A percentile compares a stretch with the other conserved stretches of the same genome.
Conservation (phyloP, 2,888 invertebrate genomes). For the Urechis unicinctus region DNA sequence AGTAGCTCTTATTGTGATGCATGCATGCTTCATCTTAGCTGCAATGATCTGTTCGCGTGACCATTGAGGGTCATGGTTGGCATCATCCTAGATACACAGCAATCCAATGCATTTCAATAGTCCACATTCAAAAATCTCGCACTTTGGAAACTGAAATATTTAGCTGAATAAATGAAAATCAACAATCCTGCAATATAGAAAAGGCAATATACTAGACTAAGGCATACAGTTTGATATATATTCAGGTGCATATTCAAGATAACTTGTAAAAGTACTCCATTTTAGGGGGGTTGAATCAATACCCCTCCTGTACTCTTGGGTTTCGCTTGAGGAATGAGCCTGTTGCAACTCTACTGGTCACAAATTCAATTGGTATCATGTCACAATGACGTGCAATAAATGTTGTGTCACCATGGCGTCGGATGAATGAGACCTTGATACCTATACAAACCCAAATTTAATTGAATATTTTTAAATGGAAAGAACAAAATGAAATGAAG, state of each 20-base stretch:
- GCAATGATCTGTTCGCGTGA: slow-evolving; percentile 87
- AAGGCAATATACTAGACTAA: too few relatives aligned
- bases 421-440: slow-evolving; percentile 79
- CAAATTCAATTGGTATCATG: slow-evolving; percentile 99
- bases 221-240: too few relatives aligned
- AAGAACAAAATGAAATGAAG: slow-evolving; percentile 52
- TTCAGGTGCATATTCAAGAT: too few relatives aligned
- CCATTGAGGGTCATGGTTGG: slow-evolving; percentile 99
- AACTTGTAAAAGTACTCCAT: slow-evolving; percentile 96
- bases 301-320: slow-evolving; percentile 82
- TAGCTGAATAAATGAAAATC: too few relatives aligned
- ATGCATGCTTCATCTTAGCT: slow-evolving; percentile 73
- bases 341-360: slow-evolving; percentile 82
- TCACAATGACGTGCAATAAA: slow-evolving; percentile 85
- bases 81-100: too few relatives aligned
- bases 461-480: background rate
- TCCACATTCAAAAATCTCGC: too few relatives aligned
- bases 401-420: slow-evolving; percentile 66
- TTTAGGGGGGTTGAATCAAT: slow-evolving; percentile 74
- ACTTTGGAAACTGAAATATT: too few relatives aligned
- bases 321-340: slow-evolving; percentile 90
- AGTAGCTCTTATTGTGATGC: slow-evolving; percentile 69
- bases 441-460: slow-evolving; percentile 56
- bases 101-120: too few relatives aligned
- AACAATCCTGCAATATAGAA: too few relatives aligned